Conservation (phyloP, 1,140 invertebrate genomes). For the Asbolus verrucosus region DNA sequence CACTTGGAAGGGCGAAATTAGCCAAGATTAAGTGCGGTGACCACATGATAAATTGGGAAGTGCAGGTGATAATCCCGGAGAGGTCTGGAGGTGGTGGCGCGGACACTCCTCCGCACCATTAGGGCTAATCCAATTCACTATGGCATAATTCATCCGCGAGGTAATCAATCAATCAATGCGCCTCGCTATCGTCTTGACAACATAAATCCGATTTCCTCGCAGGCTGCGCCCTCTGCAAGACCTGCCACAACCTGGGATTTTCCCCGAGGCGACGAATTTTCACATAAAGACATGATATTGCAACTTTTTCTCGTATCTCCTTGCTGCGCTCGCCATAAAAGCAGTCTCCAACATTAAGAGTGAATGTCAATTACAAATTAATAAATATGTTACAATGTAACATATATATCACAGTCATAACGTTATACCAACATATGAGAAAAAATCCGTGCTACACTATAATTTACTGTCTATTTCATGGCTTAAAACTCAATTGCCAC, state of each 20-base stretch:
- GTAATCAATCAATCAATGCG: slow-evolving; percentile 50
- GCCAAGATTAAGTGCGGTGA: slow-evolving; percentile 41
- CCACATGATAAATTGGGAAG: slow-evolving; percentile 44
- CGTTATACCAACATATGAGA: too few species aligned
- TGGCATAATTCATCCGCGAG: slow-evolving; percentile 49
- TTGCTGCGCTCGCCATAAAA: too few species aligned
- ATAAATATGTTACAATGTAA: too few species aligned
- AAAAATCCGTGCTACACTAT: too few species aligned
- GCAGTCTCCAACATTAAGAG: too few species aligned
- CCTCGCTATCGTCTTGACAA: slow-evolving; percentile 48
- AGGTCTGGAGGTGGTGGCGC: slow-evolving; percentile 39
- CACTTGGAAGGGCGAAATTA: slow-evolving; percentile 28
- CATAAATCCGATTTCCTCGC: slow-evolving; percentile 49
- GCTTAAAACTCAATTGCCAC: too few species aligned
- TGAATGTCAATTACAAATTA: too few species aligned
- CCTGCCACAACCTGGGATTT: not conserved
- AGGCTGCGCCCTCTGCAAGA: slow-evolving; percentile 5
- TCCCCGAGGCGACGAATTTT: not conserved
- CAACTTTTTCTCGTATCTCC: too few species aligned
- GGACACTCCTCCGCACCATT: slow-evolving; percentile 47
- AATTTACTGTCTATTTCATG: too few species aligned
- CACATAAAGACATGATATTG: too few species aligned
- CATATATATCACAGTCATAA: too few species aligned
- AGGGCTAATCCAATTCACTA: slow-evolving; percentile 42
- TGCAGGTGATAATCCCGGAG: slow-evolving; percentile 48